Evolutionary conservation across 1,140 invertebrate species (phyloP).

Genomic region (Vollenhovia emeryi): DNA sequence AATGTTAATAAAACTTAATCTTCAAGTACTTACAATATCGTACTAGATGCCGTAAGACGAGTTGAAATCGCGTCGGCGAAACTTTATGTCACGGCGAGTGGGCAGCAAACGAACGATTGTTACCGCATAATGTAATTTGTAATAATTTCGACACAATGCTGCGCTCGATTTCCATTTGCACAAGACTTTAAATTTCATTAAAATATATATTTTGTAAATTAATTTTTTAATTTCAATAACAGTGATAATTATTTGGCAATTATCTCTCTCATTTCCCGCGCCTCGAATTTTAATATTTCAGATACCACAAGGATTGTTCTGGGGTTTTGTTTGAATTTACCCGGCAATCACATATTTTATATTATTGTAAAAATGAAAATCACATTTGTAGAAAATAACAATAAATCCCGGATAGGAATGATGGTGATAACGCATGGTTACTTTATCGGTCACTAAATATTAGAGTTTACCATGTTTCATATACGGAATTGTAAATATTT

Average conservation of each 20-base stretch:
- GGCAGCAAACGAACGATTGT: neutral
- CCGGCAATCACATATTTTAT: neutral
- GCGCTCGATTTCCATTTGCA: neutral
- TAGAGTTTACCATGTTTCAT: constrained; percentile 14
- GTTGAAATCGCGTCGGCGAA: neutral
- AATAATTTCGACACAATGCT: neutral
- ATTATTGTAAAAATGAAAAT: neutral
- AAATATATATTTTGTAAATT: neutral
- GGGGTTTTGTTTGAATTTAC: neutral
- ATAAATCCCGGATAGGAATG: neutral
- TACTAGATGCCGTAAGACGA: neutral
- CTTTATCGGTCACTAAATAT: neutral
- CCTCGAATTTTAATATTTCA: neutral
- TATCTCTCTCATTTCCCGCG: neutral
- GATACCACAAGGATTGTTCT: neutral
- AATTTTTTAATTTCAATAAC: neutral
- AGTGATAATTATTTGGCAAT: neutral
- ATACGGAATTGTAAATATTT: constrained; percentile 11
- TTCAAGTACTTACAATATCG: neutral
- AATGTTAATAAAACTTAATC: constrained; percentile 10
- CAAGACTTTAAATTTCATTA: neutral
- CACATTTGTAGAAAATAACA: neutral
- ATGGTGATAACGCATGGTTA: neutral
- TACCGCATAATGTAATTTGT: neutral
- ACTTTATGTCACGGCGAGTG: neutral